phyloP scores from a whole-genome alignment of 2,888 invertebrate genomes.

The Microctonus hyperodae region DNA sequence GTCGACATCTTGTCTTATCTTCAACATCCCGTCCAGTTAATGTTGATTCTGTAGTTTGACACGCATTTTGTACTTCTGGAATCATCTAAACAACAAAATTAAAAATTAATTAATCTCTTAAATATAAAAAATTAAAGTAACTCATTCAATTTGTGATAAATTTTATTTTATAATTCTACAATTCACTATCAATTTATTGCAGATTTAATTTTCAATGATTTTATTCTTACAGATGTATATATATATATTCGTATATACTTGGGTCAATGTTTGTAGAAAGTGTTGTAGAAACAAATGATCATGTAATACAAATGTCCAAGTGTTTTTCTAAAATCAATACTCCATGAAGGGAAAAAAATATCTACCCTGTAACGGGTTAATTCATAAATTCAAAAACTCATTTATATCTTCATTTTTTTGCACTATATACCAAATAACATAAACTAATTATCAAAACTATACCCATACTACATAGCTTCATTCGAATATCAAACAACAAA shows the following conservation, averaged over 20 bases:
- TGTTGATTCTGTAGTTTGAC: constrained; percentile 45
- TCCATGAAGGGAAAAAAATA: too few relatives aligned
- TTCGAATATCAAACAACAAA: too few relatives aligned
- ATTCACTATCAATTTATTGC: too few relatives aligned
- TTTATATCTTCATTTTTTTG: too few relatives aligned
- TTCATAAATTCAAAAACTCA: neutral
- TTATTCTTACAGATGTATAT: constrained; percentile 4
- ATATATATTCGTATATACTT: neutral
- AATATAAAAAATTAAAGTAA: neutral
- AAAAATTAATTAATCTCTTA: too few relatives aligned
- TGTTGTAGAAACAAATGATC: constrained; percentile 44
- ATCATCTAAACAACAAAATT: constrained; percentile 50
- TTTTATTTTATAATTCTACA: too few relatives aligned
- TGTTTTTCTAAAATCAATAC: constrained; percentile 54
- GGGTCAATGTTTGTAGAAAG: constrained; percentile 49
- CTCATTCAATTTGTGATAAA: neutral
- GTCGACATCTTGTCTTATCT: constrained; percentile 42
- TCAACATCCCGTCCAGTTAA: constrained; percentile 38
- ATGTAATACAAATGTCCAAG: constrained; percentile 34
- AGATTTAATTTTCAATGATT: too few relatives aligned
- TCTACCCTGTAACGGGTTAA: neutral
- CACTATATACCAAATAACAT: too few relatives aligned
- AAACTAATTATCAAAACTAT: too few relatives aligned
- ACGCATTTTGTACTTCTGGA: constrained; percentile 51
- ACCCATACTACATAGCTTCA: too few relatives aligned